phyloP scores from a whole-genome alignment of 2,113 vertebrate species.

The Cricetomys ansorgei region DNA sequence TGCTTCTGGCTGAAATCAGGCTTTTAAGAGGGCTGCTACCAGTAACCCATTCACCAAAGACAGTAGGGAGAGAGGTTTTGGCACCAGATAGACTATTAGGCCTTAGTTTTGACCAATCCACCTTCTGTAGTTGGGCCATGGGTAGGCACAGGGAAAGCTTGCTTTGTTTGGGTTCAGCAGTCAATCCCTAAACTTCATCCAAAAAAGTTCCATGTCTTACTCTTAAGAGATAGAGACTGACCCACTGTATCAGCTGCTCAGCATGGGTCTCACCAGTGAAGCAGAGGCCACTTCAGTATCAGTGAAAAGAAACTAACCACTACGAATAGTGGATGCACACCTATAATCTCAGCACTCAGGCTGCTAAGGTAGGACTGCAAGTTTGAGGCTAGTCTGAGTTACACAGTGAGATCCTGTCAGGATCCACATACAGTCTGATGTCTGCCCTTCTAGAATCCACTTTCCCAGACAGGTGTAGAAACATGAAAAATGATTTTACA shows the following conservation, averaged over 20 bases:
- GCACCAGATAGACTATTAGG: neutral
- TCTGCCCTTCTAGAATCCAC: neutral
- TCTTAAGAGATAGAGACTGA: neutral
- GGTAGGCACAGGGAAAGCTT: neutral
- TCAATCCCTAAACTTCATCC: neutral
- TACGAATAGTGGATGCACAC: neutral
- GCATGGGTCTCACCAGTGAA: neutral
- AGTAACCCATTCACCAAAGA: neutral
- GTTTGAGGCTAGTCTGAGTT: neutral
- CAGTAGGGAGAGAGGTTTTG: neutral
- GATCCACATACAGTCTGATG: neutral
- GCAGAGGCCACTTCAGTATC: neutral
- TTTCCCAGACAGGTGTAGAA: neutral
- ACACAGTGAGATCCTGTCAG: neutral
- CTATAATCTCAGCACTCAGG: neutral
- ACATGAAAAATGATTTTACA: neutral
- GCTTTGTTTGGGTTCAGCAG: neutral
- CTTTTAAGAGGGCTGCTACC: neutral
- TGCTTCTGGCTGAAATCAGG: constrained; percentile 50
- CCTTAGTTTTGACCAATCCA: neutral
- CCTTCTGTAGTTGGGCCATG: neutral
- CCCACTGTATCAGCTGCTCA: neutral
- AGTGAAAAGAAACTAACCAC: neutral
- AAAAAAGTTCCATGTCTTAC: neutral
- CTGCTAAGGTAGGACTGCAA: neutral